phyloP scores from a whole-genome alignment of 2,888 invertebrate genomes.

The Drosophila fungiperda region DNA sequence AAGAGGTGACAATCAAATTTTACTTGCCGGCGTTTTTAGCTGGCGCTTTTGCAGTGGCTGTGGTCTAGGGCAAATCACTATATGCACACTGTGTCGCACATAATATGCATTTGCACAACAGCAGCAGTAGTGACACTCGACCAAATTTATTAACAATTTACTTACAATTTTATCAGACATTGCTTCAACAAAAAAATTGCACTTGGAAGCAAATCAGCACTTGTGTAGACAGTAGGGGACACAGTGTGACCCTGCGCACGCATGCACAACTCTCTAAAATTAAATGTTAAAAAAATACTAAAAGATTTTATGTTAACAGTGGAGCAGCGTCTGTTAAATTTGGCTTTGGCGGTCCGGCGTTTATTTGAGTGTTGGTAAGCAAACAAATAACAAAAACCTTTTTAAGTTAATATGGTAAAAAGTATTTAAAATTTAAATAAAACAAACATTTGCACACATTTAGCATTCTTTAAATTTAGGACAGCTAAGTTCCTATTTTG shows the following conservation, averaged over 20 bases:
- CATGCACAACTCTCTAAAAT: not conserved
- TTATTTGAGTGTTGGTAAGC: not conserved
- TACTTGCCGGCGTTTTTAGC: slow-evolving; percentile 60
- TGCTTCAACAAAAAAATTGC: slow-evolving; percentile 43
- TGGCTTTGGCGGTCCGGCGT: not conserved
- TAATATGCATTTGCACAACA: not conserved
- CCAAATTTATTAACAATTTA: slow-evolving; percentile 44
- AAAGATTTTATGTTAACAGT: slow-evolving; percentile 2
- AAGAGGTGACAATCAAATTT: slow-evolving; percentile 21
- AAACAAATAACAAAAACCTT: not conserved
- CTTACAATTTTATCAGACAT: slow-evolving; percentile 77
- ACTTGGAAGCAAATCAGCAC: slow-evolving; percentile 49
- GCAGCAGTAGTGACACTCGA: not conserved
- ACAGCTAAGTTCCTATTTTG: not conserved
- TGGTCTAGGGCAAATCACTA: not conserved
- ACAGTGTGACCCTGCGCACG: slow-evolving; percentile 40
- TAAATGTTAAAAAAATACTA: not conserved
- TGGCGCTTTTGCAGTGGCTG: not conserved
- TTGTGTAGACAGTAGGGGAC: slow-evolving; percentile 37
- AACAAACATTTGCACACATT: not conserved
- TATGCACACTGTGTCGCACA: not conserved
- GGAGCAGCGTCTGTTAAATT: not conserved
- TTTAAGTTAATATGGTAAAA: not conserved
- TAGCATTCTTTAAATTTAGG: not conserved
- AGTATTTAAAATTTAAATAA: not conserved